phyloP scores from a whole-genome alignment of 2,113 vertebrate species.

The Platichthys flesus region DNA sequence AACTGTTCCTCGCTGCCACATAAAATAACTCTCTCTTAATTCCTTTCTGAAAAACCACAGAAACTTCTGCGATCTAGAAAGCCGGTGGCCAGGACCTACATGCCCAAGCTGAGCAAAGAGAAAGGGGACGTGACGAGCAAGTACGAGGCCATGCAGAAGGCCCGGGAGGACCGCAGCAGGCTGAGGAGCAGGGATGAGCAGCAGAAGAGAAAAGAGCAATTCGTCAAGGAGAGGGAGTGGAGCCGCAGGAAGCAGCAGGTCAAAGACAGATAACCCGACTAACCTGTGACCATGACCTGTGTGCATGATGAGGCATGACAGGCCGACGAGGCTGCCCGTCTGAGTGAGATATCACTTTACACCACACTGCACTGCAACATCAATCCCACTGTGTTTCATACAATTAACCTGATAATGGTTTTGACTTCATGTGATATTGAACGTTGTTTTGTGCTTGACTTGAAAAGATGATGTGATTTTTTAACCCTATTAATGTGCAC shows the following conservation, averaged over 20 bases:
- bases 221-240: slow-evolving; percentile 95
- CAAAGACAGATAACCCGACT: slow-evolving; percentile 71
- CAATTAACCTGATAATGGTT: slow-evolving; percentile 15
- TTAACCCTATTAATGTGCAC: slow-evolving; percentile 14
- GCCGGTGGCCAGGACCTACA: slow-evolving; percentile 92
- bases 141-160: slow-evolving; percentile 97
- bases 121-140: slow-evolving; percentile 93
- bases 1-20: not conserved
- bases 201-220: slow-evolving; percentile 96
- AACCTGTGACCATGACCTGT: slow-evolving; percentile 59
- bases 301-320: slow-evolving; percentile 73
- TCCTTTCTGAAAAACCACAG: slow-evolving; percentile 71
- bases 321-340: slow-evolving; percentile 39
- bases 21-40: not conserved
- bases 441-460: slow-evolving; percentile 20
- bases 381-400: not conserved
- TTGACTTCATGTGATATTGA: not conserved
- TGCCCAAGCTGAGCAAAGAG: slow-evolving; percentile 87
- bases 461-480: not conserved
- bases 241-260: slow-evolving; percentile 97
- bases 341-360: slow-evolving; percentile 53
- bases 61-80: slow-evolving; percentile 93
- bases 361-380: slow-evolving; percentile 6
- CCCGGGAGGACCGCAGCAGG: slow-evolving; percentile 95
- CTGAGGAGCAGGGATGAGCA: slow-evolving; percentile 92